Evolutionary conservation across 1,140 invertebrate species (phyloP).

Genomic region (Ganaspis sp.): DNA sequence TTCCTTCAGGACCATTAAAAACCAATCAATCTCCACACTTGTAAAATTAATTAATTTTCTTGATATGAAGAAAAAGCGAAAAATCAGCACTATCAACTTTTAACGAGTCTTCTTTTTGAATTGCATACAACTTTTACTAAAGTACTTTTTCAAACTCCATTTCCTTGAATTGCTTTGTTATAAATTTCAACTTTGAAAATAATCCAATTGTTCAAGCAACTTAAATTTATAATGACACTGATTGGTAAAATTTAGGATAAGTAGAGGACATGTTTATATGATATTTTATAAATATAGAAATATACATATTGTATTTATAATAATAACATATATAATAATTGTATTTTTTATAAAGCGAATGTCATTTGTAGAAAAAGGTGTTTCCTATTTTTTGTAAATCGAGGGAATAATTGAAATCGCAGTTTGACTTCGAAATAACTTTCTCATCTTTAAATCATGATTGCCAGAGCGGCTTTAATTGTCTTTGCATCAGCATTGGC

Average conservation of each 20-base stretch:
- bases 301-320: too few species aligned
- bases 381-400: too few species aligned
- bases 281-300: too few species aligned
- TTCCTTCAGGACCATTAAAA: background rate
- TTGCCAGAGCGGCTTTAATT: slow-evolving; percentile 7
- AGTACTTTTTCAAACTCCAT: background rate
- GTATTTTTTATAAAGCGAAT: too few species aligned
- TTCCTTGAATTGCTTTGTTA: background rate
- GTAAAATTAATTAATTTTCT: background rate
- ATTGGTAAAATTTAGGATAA: too few species aligned
- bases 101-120: background rate
- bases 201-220: too few species aligned
- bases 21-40: background rate
- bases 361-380: too few species aligned
- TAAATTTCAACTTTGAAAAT: background rate
- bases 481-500: slow-evolving; percentile 6
- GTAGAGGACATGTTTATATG: too few species aligned
- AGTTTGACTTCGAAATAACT: background rate
- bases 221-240: too few species aligned
- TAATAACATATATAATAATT: too few species aligned
- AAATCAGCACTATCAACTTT: background rate
- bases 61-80: background rate
- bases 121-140: background rate
- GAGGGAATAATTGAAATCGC: background rate
- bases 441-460: slow-evolving; percentile 27